Conservation (phyloP, 2,797 vertebrate genomes). For the Acomys russatus region DNA sequence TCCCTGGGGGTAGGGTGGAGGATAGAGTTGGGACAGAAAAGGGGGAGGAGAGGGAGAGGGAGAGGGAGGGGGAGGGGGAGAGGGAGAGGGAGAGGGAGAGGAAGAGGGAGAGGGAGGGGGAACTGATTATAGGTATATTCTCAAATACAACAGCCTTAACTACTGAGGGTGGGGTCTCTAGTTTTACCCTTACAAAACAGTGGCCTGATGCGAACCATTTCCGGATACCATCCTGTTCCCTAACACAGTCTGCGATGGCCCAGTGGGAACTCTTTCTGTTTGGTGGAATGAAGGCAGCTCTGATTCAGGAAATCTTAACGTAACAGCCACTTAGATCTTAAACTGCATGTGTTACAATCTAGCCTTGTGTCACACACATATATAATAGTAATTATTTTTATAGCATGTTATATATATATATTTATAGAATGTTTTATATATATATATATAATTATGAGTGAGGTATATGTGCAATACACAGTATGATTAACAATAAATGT, state of each 20-base stretch:
- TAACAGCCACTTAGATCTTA: not conserved
- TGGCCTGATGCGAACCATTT: not conserved
- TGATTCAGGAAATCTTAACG: not conserved
- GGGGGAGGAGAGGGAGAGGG: not conserved
- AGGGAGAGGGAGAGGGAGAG: not conserved
- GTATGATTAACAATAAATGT: not conserved
- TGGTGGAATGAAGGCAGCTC: not conserved
- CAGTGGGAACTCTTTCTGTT: not conserved
- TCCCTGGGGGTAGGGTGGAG: not conserved
- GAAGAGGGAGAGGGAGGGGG: not conserved
- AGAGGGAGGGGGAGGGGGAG: too few relatives aligned
- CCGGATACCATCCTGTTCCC: not conserved
- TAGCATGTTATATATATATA: not conserved
- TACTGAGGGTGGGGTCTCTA: not conserved
- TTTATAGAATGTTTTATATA: not conserved
- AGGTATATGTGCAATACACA: not conserved
- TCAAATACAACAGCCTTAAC: not conserved
- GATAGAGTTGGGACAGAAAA: not conserved
- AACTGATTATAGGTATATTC: not conserved
- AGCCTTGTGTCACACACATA: not conserved
- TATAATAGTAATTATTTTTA: not conserved
- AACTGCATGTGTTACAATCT: not conserved
- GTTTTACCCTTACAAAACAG: not conserved
- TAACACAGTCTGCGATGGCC: not conserved
- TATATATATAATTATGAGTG: not conserved